Evolutionary conservation across 2,888 invertebrate species (phyloP).

Genomic region (Holacanthella duospinosa): DNA sequence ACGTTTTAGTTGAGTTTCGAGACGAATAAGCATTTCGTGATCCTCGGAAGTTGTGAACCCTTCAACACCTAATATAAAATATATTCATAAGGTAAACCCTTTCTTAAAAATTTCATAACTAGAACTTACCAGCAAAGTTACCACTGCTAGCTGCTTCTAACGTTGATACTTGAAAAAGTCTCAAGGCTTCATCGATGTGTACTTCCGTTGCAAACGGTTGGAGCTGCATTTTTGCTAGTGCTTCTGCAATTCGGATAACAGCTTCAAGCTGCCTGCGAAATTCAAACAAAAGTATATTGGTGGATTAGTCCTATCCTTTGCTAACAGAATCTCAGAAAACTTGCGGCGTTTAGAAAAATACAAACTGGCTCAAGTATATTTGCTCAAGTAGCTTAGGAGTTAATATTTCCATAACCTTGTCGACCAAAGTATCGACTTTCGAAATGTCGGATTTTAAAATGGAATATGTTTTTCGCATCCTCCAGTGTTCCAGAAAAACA

Average conservation of each 20-base stretch:
- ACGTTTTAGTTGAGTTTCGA: slow-evolving; percentile 88
- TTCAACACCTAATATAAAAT: slow-evolving; percentile 65
- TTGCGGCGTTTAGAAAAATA: not conserved
- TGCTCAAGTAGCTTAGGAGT: too few relatives aligned
- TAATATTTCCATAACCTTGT: too few relatives aligned
- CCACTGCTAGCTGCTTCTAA: slow-evolving; percentile 91
- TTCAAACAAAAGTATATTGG: not conserved
- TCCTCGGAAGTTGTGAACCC: slow-evolving; percentile 94
- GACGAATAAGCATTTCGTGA: slow-evolving; percentile 72
- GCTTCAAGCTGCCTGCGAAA: slow-evolving; percentile 84
- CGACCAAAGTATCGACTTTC: too few relatives aligned
- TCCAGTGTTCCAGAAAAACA: not conserved
- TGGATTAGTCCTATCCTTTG: not conserved
- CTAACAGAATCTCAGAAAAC: too few relatives aligned
- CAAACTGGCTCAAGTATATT: too few relatives aligned
- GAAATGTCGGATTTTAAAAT: too few relatives aligned
- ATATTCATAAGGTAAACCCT: not conserved
- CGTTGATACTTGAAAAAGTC: slow-evolving; percentile 95
- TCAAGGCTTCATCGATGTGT: slow-evolving; percentile 88
- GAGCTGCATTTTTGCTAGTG: slow-evolving; percentile 93
- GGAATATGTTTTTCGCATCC: too few relatives aligned
- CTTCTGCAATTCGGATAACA: slow-evolving; percentile 87
- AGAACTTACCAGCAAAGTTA: slow-evolving; percentile 61
- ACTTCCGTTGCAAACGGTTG: slow-evolving; percentile 79
- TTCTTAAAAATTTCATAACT: not conserved